Conservation (phyloP, 2,888 invertebrate species). For the Metallyticus violacea region DNA sequence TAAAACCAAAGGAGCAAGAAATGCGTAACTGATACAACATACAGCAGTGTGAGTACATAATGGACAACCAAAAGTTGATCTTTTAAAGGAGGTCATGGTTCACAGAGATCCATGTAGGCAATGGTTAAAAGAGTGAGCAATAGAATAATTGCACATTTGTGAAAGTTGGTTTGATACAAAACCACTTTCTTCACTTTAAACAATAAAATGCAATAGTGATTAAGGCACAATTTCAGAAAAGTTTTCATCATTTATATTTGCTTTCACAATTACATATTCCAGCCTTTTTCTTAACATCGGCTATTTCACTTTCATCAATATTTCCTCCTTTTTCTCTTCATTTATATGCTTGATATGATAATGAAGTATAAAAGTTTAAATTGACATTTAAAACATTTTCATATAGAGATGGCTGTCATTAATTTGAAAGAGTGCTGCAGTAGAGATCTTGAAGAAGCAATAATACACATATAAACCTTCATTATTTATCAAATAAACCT, state of each 20-base stretch:
- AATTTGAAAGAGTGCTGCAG: background rate
- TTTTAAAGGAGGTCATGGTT: background rate
- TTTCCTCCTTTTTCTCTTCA: background rate
- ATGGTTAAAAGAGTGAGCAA: background rate
- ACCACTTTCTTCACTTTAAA: background rate
- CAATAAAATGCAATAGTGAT: background rate
- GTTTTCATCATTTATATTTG: background rate
- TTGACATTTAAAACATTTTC: background rate
- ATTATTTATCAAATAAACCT: background rate
- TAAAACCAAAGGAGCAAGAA: too few relatives aligned
- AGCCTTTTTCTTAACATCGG: background rate
- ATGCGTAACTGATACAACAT: too few relatives aligned
- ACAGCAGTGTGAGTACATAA: too few relatives aligned
- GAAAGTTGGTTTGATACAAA: background rate
- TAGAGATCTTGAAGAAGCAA: background rate
- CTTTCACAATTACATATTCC: background rate
- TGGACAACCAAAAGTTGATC: background rate
- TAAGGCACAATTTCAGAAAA: background rate
- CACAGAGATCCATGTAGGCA: background rate
- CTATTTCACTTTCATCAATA: background rate
- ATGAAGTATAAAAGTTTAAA: background rate
- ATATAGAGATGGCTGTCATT: background rate
- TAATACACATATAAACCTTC: background rate
- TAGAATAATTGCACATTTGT: background rate
- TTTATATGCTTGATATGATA: background rate